phyloP scores from a whole-genome alignment of 1,140 invertebrate genomes.

The Paralvinella palmiformis region DNA sequence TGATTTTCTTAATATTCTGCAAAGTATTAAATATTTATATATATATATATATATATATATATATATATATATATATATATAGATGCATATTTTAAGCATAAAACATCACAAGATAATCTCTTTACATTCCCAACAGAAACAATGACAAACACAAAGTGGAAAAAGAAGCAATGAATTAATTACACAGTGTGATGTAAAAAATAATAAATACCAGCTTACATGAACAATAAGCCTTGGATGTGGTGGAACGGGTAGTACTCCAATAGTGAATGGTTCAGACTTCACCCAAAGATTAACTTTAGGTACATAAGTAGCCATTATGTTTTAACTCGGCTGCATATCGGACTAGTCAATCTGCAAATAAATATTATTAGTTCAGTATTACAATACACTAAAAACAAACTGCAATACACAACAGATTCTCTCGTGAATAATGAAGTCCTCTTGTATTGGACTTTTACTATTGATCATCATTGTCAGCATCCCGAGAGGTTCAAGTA shows the following conservation, averaged over 20 bases:
- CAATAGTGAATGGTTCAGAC: slow-evolving; percentile 48
- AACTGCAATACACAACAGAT: too few species aligned
- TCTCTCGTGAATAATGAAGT: too few species aligned
- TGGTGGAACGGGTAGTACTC: slow-evolving; percentile 38
- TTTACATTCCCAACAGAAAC: too few species aligned
- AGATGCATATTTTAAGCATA: too few species aligned
- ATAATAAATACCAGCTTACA: slow-evolving; percentile 24
- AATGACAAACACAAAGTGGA: neutral
- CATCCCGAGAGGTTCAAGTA: too few species aligned
- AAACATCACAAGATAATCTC: too few species aligned
- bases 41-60: slow-evolving; percentile 8
- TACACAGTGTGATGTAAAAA: slow-evolving; percentile 1
- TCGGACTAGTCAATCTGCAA: too few species aligned
- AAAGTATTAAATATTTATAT: slow-evolving; percentile 17
- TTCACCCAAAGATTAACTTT: slow-evolving; percentile 41
- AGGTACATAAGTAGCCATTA: neutral
- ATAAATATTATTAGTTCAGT: too few species aligned
- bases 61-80: neutral
- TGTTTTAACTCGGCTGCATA: too few species aligned
- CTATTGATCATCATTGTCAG: too few species aligned
- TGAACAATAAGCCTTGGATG: slow-evolving; percentile 33
- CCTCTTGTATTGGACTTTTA: too few species aligned
- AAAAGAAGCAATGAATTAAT: neutral
- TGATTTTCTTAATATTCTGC: slow-evolving; percentile 49
- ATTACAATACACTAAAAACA: too few species aligned